A percentile compares a stretch with the other conserved stretches of the same genome.
phyloP scores from a whole-genome alignment of 1,140 invertebrate species.

The Pissodes strobi region DNA sequence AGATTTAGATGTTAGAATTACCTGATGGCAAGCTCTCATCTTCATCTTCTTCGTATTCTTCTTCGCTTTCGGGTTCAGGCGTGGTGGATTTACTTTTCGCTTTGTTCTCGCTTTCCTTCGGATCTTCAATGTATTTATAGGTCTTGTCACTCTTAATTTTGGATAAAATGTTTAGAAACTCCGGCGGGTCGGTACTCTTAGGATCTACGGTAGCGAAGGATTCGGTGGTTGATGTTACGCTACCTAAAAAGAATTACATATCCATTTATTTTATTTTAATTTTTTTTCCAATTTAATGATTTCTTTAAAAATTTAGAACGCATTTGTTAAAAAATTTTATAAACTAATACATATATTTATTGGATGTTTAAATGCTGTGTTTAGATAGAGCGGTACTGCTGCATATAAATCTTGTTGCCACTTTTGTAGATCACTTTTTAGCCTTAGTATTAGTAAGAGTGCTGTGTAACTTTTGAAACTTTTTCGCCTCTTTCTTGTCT shows the following conservation, averaged over 20 bases:
- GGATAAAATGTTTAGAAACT: slow-evolving; percentile 48
- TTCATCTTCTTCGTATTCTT: slow-evolving; percentile 39
- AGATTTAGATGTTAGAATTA: too few relatives aligned
- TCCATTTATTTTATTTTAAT: not conserved
- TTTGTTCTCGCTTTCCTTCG: slow-evolving; percentile 36
- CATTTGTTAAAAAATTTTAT: not conserved
- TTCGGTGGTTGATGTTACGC: slow-evolving; percentile 14
- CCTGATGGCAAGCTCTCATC: too few relatives aligned
- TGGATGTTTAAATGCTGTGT: too few relatives aligned
- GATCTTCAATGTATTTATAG: slow-evolving; percentile 48
- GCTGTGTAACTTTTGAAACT: too few relatives aligned
- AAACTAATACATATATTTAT: too few relatives aligned
- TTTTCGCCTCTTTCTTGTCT: too few relatives aligned
- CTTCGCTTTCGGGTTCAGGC: slow-evolving; percentile 29
- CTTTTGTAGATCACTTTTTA: too few relatives aligned
- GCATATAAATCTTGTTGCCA: too few relatives aligned
- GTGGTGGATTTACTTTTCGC: slow-evolving; percentile 32
- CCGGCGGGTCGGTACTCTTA: slow-evolving; percentile 43
- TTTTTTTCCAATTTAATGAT: not conserved
- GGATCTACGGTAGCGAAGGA: slow-evolving; percentile 28
- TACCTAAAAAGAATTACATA: not conserved
- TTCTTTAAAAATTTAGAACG: not conserved
- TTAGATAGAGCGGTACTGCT: too few relatives aligned
- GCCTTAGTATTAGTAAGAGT: too few relatives aligned
- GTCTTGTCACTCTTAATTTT: slow-evolving; percentile 42